Base-by-base conservation (phyloP, 2,888 invertebrate species). In the Pandemis heparana region DNA sequence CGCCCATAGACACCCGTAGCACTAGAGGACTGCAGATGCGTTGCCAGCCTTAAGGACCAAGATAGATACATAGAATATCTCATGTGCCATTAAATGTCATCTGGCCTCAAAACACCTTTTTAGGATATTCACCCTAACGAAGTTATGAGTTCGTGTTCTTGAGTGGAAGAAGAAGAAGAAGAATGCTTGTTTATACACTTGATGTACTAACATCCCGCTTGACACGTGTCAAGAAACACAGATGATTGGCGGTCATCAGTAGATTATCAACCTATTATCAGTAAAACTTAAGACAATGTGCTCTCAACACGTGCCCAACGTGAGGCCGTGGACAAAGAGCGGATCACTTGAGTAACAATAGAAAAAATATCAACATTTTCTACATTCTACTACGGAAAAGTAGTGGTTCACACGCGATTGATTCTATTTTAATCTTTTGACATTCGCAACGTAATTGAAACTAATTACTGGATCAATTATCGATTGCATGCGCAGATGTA, bases 351-450 rank as follows among this genome's bases (percentile, higher is more conserved):
- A 80, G 74, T 71, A 66, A 68, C 76, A 75, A 77, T 77, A 75
- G 79, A 81, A 86, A 89, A 90, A 88, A 87, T 70, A 74, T 65
- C 53, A 89, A 83, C 83, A 80, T 89, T 90, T 88, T 90, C 89
- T 88, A 89, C 88, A 89, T 89, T 89, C 87, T 91, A 89, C 79
- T 71, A 79, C 81, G 85, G 89, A 89, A 92, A 93, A 91, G 89
- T 91, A 88, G 75, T 77, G 83, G 82, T 88, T 87, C 87, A 88
- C 94, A 94, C 92, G 94, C 94, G 89, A 94, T 89, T 85, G 79
- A 87, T 87, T 91, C 88, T 91, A 90, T 92, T 90, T 91, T 89
- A 90, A 91, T 88, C 91, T 92, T 92, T 92, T 89, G 92, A 90
- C 88, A 91, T 92, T 90, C 87, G 85, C 87, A 77, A 81, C 77